Evolutionary conservation across 2,888 invertebrate genomes (phyloP).

Genomic region (Aleiodes testaceus): DNA sequence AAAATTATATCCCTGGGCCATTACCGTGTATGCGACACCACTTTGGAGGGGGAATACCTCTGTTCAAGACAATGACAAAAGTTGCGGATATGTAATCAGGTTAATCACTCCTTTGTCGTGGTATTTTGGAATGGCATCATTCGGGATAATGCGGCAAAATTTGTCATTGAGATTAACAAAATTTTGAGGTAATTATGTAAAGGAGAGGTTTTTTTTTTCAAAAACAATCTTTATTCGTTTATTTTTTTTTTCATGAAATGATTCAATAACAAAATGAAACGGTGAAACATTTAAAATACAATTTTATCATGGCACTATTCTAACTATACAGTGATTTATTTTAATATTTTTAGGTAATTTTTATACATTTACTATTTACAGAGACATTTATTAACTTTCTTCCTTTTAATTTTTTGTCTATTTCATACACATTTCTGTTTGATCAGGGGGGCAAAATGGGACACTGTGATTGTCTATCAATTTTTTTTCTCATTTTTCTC

Average conservation of each 20-base stretch:
- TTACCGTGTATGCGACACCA: too few relatives aligned
- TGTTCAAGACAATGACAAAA: too few relatives aligned
- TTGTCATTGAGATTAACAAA: constrained; percentile 7
- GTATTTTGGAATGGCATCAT: not conserved
- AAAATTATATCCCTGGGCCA: too few relatives aligned
- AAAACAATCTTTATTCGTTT: not conserved
- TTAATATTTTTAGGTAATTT: not conserved
- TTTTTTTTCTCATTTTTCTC: not conserved
- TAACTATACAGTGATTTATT: constrained; percentile 9
- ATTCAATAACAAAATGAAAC: constrained; percentile 4
- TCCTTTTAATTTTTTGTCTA: too few relatives aligned
- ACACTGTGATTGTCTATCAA: not conserved
- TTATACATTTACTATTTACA: constrained; percentile 29
- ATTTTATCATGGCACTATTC: not conserved
- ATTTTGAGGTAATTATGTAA: not conserved
- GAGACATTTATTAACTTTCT: too few relatives aligned
- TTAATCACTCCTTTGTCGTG: too few relatives aligned
- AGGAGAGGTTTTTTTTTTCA: not conserved
- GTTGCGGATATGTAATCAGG: too few relatives aligned
- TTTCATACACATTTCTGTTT: not conserved
- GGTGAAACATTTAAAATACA: constrained; percentile 8
- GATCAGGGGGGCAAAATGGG: not conserved
- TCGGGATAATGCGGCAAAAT: not conserved
- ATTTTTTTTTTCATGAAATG: not conserved
- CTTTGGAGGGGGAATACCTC: too few relatives aligned